phyloP scores from a whole-genome alignment of 2,888 invertebrate genomes.

The Icerya purchasi region DNA sequence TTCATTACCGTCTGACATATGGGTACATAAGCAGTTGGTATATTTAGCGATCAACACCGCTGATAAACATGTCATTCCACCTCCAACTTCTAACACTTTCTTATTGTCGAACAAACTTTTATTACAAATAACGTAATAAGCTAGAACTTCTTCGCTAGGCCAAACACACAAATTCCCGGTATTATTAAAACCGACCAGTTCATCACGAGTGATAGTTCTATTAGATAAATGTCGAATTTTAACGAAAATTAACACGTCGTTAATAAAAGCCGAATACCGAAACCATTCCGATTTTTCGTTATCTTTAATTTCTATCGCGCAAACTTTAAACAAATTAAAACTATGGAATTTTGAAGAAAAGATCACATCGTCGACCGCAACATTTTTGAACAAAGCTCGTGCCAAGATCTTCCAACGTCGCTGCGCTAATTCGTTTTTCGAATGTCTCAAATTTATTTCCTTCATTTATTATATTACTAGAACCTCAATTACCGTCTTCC shows the following conservation, averaged over 20 bases:
- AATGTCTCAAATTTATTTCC: neutral
- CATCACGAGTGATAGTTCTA: slow-evolving; percentile 42
- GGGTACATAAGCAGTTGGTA: slow-evolving; percentile 37
- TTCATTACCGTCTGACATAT: slow-evolving; percentile 58
- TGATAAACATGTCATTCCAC: slow-evolving; percentile 65
- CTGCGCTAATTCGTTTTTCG: neutral
- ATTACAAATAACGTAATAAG: slow-evolving; percentile 43
- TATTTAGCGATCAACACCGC: slow-evolving; percentile 50
- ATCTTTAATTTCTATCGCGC: neutral
- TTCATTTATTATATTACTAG: no score
- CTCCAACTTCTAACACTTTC: slow-evolving; percentile 53
- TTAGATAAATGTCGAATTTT: slow-evolving; percentile 35
- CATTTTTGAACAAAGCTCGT: neutral
- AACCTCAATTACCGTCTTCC: no score
- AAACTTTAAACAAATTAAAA: neutral
- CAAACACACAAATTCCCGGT: slow-evolving; percentile 60
- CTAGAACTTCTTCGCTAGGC: slow-evolving; percentile 56
- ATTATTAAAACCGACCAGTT: slow-evolving; percentile 60
- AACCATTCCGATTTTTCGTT: neutral
- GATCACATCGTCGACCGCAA: neutral
- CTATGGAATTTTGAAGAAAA: neutral
- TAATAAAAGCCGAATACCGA: neutral
- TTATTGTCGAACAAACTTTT: slow-evolving; percentile 39
- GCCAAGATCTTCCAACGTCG: neutral
- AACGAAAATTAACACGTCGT: neutral